Conservation (phyloP, 2,888 invertebrate genomes). For the Agrochola litura region DNA sequence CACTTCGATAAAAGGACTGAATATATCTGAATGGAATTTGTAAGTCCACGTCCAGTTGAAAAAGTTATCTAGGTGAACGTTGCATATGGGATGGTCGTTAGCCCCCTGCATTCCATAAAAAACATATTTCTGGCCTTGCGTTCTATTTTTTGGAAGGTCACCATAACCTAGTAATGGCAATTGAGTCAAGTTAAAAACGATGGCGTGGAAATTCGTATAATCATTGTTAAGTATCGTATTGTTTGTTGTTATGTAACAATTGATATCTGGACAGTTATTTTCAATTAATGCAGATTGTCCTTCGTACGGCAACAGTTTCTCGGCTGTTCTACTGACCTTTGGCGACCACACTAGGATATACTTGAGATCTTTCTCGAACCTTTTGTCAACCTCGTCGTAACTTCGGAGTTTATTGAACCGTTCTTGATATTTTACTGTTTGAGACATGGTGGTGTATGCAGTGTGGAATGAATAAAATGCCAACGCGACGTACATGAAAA, state of each 20-base stretch:
- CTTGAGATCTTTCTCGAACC: conserved; percentile 70
- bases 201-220: conserved; percentile 79
- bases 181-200: conserved; percentile 77
- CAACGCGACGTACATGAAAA: conserved; percentile 78
- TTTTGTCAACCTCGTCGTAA: conserved; percentile 32
- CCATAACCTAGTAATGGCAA: conserved; percentile 65
- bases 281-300: conserved; percentile 75
- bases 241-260: conserved; percentile 82
- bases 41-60: conserved; percentile 89
- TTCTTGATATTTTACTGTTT: conserved; percentile 64
- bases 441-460: conserved; percentile 69
- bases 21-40: conserved; percentile 82
- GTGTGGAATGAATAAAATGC: conserved; percentile 82
- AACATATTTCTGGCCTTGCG: conserved; percentile 80
- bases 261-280: conserved; percentile 75
- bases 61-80: conserved; percentile 74
- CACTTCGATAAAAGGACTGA: conserved; percentile 82
- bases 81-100: conserved; percentile 77
- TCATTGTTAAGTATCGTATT: conserved; percentile 71
- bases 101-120: conserved; percentile 79
- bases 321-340: neutral
- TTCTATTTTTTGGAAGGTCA: conserved; percentile 73
- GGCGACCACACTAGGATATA: conserved; percentile 80
- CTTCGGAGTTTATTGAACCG: conserved; percentile 42
- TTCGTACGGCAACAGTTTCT: conserved; percentile 51